phyloP scores from a whole-genome alignment of 1,140 invertebrate genomes.

The Drosophila erecta region DNA sequence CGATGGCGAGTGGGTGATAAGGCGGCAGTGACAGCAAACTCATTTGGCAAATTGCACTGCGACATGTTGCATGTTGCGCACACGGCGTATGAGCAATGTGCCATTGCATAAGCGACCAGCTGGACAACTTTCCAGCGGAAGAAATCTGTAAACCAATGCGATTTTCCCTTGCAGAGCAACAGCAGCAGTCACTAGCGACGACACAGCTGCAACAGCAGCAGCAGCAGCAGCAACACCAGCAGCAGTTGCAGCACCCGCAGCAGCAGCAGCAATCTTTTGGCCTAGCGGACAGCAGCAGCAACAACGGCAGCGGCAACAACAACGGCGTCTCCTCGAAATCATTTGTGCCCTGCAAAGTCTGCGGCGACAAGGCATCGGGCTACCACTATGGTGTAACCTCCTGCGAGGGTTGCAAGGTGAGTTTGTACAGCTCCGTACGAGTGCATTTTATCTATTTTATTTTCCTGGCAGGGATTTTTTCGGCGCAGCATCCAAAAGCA shows the following conservation, averaged over 20 bases:
- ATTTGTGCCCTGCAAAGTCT: conserved; percentile 98
- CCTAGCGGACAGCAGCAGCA: conserved; percentile 89
- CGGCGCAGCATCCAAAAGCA: conserved; percentile 98
- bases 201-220: conserved; percentile 58
- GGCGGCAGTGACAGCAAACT: conserved; percentile 31
- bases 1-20: conserved; percentile 63
- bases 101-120: conserved; percentile 50
- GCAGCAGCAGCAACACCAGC: conserved; percentile 26
- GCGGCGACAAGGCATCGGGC: conserved; percentile 99
- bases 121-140: conserved; percentile 59
- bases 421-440: conserved; percentile 52
- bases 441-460: too few species aligned
- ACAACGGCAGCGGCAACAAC: conserved; percentile 75
- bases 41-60: conserved; percentile 64
- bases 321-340: conserved; percentile 87
- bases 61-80: conserved; percentile 33
- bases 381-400: conserved; percentile 99
- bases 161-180: conserved; percentile 73
- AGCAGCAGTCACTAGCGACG: conserved; percentile 42
- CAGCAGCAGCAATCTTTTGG: conserved; percentile 91
- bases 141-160: conserved; percentile 51
- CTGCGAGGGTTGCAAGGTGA: conserved; percentile 99
- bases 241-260: conserved; percentile 50
- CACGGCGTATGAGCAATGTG: conserved; percentile 59
- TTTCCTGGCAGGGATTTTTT: conserved; percentile 90